Conservation (phyloP, 2,888 invertebrate genomes). For the Galerucella pusilla region DNA sequence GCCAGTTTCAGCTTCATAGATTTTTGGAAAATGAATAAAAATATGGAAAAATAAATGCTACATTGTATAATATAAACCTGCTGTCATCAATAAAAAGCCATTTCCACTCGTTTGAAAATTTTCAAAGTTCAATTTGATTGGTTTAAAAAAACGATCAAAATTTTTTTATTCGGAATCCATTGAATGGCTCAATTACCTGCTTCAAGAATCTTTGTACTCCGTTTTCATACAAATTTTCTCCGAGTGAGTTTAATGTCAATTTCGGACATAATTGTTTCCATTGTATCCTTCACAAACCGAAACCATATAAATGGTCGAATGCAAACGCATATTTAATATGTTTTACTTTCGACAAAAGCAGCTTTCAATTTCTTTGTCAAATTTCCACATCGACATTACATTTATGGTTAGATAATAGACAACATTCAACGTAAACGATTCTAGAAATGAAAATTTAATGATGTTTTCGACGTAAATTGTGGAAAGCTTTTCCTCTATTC, state of each 20-base stretch:
- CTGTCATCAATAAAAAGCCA: too few relatives aligned
- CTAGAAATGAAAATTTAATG: constrained; percentile 32
- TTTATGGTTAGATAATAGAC: constrained; percentile 29
- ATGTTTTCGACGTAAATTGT: constrained; percentile 23
- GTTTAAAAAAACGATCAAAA: too few relatives aligned
- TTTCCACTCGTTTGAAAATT: too few relatives aligned
- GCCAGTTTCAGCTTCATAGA: too few relatives aligned
- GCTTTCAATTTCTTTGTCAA: constrained; percentile 13
- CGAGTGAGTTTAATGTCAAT: not conserved
- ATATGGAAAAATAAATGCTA: too few relatives aligned
- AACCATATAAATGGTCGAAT: constrained; percentile 10
- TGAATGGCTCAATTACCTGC: too few relatives aligned
- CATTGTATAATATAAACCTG: too few relatives aligned
- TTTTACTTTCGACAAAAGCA: constrained; percentile 7
- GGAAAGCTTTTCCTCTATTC: constrained; percentile 10
- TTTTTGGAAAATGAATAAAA: too few relatives aligned
- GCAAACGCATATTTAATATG: constrained; percentile 7
- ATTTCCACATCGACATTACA: constrained; percentile 20
- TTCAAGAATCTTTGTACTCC: too few relatives aligned
- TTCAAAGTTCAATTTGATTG: too few relatives aligned
- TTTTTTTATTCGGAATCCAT: too few relatives aligned
- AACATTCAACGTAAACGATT: constrained; percentile 22
- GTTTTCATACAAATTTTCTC: not conserved
- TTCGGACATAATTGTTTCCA: not conserved
- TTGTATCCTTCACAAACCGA: constrained; percentile 10